Evolutionary conservation across 2,797 vertebrate species (phyloP), one percentile per base, ranked within the genome.

Genomic region (Echiichthys vipera): DNA sequence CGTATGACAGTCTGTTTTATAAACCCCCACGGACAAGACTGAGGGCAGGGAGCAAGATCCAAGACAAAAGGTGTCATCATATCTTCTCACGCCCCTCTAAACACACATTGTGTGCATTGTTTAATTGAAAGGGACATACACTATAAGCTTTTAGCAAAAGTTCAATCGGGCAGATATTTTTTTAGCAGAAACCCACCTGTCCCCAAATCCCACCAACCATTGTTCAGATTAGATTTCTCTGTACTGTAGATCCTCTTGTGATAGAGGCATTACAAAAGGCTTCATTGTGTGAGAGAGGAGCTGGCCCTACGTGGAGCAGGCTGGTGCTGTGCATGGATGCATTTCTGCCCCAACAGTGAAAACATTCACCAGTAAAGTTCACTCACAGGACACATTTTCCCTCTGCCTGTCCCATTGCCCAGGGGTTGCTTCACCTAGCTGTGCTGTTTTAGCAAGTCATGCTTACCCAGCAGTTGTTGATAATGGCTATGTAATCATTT

Each of bases 401-500:
- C 37, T 80, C 65, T 43, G 7, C n/a, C 37, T 62, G 12, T 45
- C 53, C n/a, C n/a, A n/a, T n/a, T 54, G 40, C 10, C 49, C 46
- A 24, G 30, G 24, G 8, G 20, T 84, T 88, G 76, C 65, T 47
- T 80, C 80, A 84, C 63, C 14, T 30, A 40, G 49, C 62, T 47
- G 47, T 64, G 39, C 63, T 56, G 53, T 22, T 83, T n/a, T 32
- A 49, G 91, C 85, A 82, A 90, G 92, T 94, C 92, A 94, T 91
- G 84, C 89, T 93, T 72, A 89, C 68, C 32, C 65, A 74, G 49
- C 74, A 27, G 51, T 59, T 58, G 29, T 61, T 13, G 5, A 29
- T 3, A 11, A 5, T 43, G 13, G 22, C 18, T 3, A 37, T 20
- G 6, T 47, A 25, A 65, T 45, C 1, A 11, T 46, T 57, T 25